phyloP scores from a whole-genome alignment of 2,113 vertebrate genomes.

The Dasypus novemcinctus region DNA sequence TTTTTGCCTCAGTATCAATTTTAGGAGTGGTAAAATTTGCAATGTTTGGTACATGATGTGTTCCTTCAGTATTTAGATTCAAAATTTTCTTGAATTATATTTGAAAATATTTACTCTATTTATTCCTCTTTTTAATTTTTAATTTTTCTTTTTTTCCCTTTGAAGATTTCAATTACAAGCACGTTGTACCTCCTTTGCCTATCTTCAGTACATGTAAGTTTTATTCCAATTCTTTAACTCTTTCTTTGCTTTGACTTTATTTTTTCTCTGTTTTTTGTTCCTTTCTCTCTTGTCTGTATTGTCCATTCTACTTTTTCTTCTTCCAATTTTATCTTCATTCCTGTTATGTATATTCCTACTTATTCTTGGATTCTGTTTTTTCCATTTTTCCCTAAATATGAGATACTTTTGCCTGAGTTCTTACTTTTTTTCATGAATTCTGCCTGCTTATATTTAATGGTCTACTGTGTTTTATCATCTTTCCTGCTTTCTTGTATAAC shows the following conservation, averaged over 20 bases:
- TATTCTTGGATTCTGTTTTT: too few species aligned
- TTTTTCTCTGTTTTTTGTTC: not conserved
- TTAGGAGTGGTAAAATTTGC: not conserved
- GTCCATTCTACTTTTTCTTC: not conserved
- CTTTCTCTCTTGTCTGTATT: not conserved
- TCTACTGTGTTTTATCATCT: not conserved
- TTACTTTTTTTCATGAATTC: not conserved
- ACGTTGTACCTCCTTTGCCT: not conserved
- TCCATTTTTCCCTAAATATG: too few species aligned
- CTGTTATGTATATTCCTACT: not conserved
- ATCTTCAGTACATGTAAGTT: not conserved
- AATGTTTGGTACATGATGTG: not conserved
- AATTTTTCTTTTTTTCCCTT: not conserved
- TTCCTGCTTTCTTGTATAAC: not conserved
- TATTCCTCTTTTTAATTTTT: not conserved
- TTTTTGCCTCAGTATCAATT: not conserved
- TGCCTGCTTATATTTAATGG: not conserved
- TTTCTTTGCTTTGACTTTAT: not conserved
- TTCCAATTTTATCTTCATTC: not conserved
- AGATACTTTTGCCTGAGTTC: not conserved
- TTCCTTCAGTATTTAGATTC: not conserved
- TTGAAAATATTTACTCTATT: not conserved
- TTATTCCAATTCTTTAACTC: not conserved
- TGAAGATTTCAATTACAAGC: not conserved
- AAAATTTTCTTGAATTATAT: not conserved